These are phyloP conservation scores for Nyctibius bracteatus DNA, from an alignment of 2,113 vertebrate genomes.

Conservation along the genomic window DNA sequence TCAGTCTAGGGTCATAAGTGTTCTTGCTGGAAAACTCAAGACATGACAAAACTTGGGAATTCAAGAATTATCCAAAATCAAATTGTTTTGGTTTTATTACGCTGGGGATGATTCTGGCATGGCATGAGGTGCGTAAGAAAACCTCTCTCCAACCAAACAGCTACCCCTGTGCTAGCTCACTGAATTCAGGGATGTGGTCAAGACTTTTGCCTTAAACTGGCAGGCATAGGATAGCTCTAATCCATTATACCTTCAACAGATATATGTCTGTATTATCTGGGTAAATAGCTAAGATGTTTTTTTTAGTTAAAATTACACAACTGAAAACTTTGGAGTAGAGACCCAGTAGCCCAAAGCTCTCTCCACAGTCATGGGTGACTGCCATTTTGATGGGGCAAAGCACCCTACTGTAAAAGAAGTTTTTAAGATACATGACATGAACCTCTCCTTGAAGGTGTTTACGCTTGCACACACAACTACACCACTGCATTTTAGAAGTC, in stretches of 20 bases:
- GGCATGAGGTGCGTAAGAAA: background rate
- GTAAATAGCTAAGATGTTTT: background rate
- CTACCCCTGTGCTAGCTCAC: background rate
- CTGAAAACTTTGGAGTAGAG: background rate
- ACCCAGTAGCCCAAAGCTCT: background rate
- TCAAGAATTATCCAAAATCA: background rate
- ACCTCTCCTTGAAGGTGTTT: background rate
- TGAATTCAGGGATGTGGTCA: background rate
- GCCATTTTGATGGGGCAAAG: background rate
- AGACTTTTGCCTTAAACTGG: background rate
- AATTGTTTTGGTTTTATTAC: background rate
- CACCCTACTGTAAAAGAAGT: background rate
- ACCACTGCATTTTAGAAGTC: background rate
- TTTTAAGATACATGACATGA: background rate
- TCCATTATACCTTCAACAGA: background rate
- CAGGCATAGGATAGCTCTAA: background rate
- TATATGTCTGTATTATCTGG: background rate
- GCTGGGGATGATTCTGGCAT: background rate
- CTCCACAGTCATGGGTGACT: background rate
- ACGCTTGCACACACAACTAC: background rate
- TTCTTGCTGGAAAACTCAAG: background rate
- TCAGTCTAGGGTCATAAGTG: background rate
- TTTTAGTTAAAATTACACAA: background rate
- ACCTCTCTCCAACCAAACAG: background rate
- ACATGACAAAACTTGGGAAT: background rate